Conservation (phyloP, 1,140 invertebrate species). For the Helicoverpa armigera region DNA sequence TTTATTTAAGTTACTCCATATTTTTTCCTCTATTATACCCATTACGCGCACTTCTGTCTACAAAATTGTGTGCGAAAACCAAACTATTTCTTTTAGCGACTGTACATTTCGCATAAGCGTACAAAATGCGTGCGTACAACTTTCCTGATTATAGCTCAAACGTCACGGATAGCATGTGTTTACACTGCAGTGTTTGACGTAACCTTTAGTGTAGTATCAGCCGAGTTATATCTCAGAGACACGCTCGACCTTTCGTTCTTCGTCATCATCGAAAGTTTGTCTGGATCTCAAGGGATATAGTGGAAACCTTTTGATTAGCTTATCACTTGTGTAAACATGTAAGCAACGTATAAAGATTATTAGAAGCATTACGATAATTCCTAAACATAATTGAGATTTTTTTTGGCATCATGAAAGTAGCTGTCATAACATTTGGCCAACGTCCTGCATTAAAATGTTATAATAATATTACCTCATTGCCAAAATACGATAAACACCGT, state of each 20-base stretch:
- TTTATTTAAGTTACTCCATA: too few species aligned
- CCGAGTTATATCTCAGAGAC: constrained; percentile 3
- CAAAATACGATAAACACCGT: constrained; percentile 2
- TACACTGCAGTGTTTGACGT: not conserved
- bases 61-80: too few species aligned
- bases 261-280: constrained; percentile 22
- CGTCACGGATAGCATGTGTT: not conserved
- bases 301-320: constrained; percentile 29
- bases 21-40: too few species aligned
- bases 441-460: not conserved
- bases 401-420: not conserved
- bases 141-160: not conserved
- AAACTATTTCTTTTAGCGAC: not conserved
- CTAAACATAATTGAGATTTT: not conserved
- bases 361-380: not conserved
- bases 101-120: not conserved
- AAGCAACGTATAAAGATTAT: not conserved
- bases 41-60: too few species aligned
- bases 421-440: not conserved
- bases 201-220: constrained; percentile 16
- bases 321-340: constrained; percentile 11
- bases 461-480: constrained; percentile 5
- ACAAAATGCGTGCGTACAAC: not conserved
- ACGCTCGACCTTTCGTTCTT: constrained; percentile 5
- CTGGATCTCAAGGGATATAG: not conserved